Percentiles rank a stretch among this genome's conserved stretches.
These are phyloP conservation scores for Cheilinus undulatus DNA, from an alignment of 2,113 vertebrate genomes.

Conservation along the genomic window DNA sequence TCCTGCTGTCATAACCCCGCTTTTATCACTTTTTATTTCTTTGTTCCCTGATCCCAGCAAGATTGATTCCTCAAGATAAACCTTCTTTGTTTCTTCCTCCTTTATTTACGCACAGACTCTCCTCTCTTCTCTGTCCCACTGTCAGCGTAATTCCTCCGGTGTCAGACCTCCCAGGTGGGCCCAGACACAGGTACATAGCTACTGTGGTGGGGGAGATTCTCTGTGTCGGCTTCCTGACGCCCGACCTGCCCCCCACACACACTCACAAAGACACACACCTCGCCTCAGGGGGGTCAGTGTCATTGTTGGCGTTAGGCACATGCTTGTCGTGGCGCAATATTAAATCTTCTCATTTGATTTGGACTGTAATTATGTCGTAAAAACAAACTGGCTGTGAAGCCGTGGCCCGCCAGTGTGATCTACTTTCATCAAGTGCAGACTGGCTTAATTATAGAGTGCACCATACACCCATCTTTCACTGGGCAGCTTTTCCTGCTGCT, in stretches of 20 bases:
- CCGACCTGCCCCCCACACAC: slow-evolving; percentile 3
- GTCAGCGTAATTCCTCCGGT: slow-evolving; percentile 54
- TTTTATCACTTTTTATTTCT: slow-evolving; percentile 24
- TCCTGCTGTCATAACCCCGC: slow-evolving; percentile 28
- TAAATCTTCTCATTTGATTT: slow-evolving; percentile 86
- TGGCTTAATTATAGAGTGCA: slow-evolving; percentile 84
- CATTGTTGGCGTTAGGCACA: slow-evolving; percentile 82
- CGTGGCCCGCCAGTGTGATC: slow-evolving; percentile 82
- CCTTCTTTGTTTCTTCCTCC: slow-evolving; percentile 9
- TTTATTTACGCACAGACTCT: slow-evolving; percentile 22
- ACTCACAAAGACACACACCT: slow-evolving; percentile 34
- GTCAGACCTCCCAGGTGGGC: slow-evolving; percentile 81
- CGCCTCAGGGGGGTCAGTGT: slow-evolving; percentile 79
- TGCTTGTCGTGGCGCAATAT: slow-evolving; percentile 79
- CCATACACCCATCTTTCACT: slow-evolving; percentile 80
- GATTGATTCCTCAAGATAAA: slow-evolving; percentile 18
- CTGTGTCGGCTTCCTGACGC: slow-evolving; percentile 61
- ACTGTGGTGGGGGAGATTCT: slow-evolving; percentile 55
- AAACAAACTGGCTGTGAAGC: slow-evolving; percentile 86
- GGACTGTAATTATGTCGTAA: slow-evolving; percentile 86
- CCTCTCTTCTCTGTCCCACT: slow-evolving; percentile 38
- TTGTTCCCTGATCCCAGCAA: slow-evolving; percentile 18
- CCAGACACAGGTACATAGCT: slow-evolving; percentile 74
- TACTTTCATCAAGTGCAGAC: slow-evolving; percentile 86
- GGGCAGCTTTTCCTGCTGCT: slow-evolving; percentile 78